These are phyloP conservation scores for Greenwoodochromis staneri DNA, from an alignment of 2,113 vertebrate genomes.

Conservation along the genomic window DNA sequence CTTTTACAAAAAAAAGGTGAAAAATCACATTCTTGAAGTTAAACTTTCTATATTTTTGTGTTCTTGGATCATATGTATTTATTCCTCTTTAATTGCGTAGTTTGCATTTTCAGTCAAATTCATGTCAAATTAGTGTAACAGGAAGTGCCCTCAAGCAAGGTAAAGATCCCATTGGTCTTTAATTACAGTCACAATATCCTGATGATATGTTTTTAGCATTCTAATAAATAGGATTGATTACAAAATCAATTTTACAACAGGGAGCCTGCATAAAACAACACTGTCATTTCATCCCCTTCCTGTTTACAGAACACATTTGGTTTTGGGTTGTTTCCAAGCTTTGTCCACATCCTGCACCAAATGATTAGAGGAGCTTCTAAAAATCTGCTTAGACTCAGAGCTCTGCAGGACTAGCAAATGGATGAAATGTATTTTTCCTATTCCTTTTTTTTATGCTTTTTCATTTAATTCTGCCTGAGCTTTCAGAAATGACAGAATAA, in stretches of 20 bases:
- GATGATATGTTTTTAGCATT: neutral
- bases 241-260: neutral
- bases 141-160: neutral
- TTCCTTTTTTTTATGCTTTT: neutral
- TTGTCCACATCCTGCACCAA: neutral
- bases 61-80: neutral
- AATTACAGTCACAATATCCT: neutral
- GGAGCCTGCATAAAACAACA: neutral
- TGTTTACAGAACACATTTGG: neutral
- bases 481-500: slow-evolving; percentile 9
- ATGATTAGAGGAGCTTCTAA: neutral
- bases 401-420: neutral
- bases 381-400: neutral
- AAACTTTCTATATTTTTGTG: neutral
- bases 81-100: neutral
- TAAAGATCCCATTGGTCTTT: neutral
- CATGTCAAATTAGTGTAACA: neutral
- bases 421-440: neutral
- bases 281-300: neutral
- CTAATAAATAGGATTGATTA: neutral
- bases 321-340: neutral
- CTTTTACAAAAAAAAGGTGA: neutral
- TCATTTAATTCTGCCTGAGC: neutral
- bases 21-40: neutral
- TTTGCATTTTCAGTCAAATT: neutral